Percentiles rank a stretch among this genome's conserved stretches.
phyloP scores from a whole-genome alignment of 1,140 invertebrate species.

The Cydia splendana region DNA sequence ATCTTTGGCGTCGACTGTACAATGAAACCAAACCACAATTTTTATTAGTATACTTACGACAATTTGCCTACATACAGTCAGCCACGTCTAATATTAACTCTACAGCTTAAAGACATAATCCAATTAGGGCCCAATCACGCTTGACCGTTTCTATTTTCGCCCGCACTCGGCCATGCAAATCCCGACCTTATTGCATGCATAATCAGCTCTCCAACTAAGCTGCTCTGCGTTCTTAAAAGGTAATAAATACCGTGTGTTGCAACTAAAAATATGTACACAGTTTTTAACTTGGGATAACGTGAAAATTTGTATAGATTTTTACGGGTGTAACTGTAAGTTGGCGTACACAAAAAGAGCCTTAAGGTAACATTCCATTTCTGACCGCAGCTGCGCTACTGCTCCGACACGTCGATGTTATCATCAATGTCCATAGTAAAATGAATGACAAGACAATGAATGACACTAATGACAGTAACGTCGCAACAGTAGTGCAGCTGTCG shows the following conservation, averaged over 20 bases:
- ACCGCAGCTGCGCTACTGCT: too few species aligned
- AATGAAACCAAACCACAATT: too few species aligned
- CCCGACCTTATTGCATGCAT: constrained; percentile 35
- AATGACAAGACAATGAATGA: too few species aligned
- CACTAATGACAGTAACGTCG: too few species aligned
- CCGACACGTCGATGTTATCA: too few species aligned
- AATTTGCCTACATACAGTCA: too few species aligned
- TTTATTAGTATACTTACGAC: too few species aligned
- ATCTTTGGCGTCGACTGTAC: too few species aligned
- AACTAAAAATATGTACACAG: neutral
- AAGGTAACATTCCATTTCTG: too few species aligned
- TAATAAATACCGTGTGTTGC: neutral
- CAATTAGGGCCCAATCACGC: constrained; percentile 20
- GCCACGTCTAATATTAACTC: neutral
- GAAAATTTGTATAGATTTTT: neutral
- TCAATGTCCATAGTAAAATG: too few species aligned
- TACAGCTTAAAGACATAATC: neutral
- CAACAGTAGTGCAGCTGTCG: too few species aligned
- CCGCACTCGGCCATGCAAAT: constrained; percentile 36
- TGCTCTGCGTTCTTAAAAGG: neutral
- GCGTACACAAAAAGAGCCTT: neutral
- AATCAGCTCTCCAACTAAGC: neutral
- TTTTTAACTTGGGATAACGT: neutral
- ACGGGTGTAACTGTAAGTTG: too few species aligned
- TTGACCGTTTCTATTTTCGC: constrained; percentile 29